Conservation (phyloP, 1,140 invertebrate genomes). For the Drosophila bifasciata region DNA sequence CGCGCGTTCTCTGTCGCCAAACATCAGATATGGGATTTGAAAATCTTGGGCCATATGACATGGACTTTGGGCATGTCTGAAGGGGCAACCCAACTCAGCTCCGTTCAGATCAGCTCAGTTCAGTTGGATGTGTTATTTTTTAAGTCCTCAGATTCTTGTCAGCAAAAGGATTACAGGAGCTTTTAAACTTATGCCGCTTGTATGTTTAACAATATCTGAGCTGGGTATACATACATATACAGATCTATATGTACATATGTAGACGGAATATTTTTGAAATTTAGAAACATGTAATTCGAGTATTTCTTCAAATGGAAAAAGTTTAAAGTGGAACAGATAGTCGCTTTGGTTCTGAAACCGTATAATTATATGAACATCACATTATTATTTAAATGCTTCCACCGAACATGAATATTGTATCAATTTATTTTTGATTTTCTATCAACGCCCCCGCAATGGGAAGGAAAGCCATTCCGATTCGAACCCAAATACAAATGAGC, state of each 20-base stretch:
- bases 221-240: background rate
- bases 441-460: constrained; percentile 51
- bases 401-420: constrained; percentile 34
- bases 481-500: constrained; percentile 36
- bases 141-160: constrained; percentile 73
- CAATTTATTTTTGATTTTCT: constrained; percentile 51
- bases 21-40: constrained; percentile 50
- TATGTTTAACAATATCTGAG: constrained; percentile 40
- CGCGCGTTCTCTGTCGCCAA: constrained; percentile 55
- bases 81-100: constrained; percentile 30
- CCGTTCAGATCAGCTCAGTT: constrained; percentile 23
- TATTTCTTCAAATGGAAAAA: background rate
- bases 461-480: constrained; percentile 5
- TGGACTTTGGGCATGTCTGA: constrained; percentile 46
- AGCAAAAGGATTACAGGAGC: constrained; percentile 80
- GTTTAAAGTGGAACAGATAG: no score
- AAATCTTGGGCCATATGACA: constrained; percentile 31
- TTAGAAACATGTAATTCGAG: background rate
- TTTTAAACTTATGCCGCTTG: constrained; percentile 66
- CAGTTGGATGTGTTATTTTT: constrained; percentile 45
- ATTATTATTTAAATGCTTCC: constrained; percentile 33
- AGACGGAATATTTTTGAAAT: background rate
- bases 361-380: constrained; percentile 41
- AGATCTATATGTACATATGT: background rate
- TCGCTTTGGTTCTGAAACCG: background rate